Percentiles rank a stretch among this genome's conserved stretches.
Conservation (phyloP, 1,140 invertebrate genomes). For the Drosophila sp. region DNA sequence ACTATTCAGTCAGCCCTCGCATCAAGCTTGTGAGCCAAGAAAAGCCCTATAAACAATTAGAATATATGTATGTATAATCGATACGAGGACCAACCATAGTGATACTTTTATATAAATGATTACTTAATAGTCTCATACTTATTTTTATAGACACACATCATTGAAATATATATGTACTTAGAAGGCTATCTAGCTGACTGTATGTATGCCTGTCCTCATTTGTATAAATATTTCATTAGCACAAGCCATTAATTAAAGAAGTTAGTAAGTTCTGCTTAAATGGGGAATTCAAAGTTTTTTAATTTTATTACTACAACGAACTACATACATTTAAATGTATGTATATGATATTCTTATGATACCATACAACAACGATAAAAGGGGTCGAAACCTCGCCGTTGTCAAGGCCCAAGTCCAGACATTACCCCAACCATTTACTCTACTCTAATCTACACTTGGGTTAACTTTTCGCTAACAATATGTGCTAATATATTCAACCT, state of each 20-base stretch:
- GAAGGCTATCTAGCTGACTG: neutral
- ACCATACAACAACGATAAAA: neutral
- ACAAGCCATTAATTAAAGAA: conserved; percentile 33
- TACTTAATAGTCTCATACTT: conserved; percentile 9
- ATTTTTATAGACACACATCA: neutral
- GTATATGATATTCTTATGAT: conserved; percentile 22
- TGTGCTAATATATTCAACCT: conserved; percentile 46
- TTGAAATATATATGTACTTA: conserved; percentile 3
- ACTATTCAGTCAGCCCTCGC: too few species aligned
- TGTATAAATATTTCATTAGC: conserved; percentile 34
- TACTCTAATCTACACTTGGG: neutral
- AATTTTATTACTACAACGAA: conserved; percentile 23
- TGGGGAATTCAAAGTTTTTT: conserved; percentile 9
- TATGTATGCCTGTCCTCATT: neutral
- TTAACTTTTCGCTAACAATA: conserved; percentile 12
- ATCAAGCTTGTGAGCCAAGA: neutral
- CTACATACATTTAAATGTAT: neutral
- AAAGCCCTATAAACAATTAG: conserved; percentile 5
- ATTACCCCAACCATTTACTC: neutral
- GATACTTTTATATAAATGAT: conserved; percentile 14
- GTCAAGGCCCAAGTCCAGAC: neutral
- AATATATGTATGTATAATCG: neutral
- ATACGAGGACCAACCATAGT: neutral
- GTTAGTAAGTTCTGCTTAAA: conserved; percentile 30
- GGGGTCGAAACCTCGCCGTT: neutral